Base-by-base conservation (phyloP, 2,113 vertebrate genomes). In the Actenoides lindsayi region DNA sequence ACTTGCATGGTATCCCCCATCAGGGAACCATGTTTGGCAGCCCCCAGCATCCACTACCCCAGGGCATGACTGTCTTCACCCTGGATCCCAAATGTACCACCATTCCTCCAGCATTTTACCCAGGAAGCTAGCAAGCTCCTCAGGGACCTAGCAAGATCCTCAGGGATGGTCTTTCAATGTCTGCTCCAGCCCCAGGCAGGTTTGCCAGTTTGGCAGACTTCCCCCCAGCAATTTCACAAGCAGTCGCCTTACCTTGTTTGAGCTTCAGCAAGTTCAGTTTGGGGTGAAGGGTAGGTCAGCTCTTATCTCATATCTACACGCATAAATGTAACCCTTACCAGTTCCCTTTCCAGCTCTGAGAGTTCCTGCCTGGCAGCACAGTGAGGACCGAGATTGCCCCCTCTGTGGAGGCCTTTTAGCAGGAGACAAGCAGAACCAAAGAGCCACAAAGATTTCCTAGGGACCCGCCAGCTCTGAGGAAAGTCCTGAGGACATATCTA, bases 201-300 rank as follows among this genome's bases (percentile, higher is more conserved):
- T 67, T 19, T 33, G 10, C 56, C 2, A 4, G 60, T 10, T 90
- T 87, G 73, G 76, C 64, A 81, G 63, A 75, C 87, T 87, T 84
- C 27, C 73, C 64, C 50, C 54, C 79, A 65, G 92, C 50, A 53
- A 37, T 93, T 91, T 83, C 92, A 67, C 69, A 89, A 89, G 89
- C 35, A 42, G 48, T 78, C 8, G 13, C 64, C 65, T 63, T 94
- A 93, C 92, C 89, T 89, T 97, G 86, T 84, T 73, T 93, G 83
- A 96, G 95, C 53, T 81, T 89, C 80, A 92, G 80, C 37, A 89
- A 93, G 90, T 73, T 94, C 63, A 82, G 56, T 81, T 59, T 89
- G 80, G 89, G 96, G 80, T 96, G 90, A 96, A 91, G 91, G 87
- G 50, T 84, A 94, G 94, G 95, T 96, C 95, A 95, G 73, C 54